A percentile compares a stretch with the other conserved stretches of the same genome.
phyloP scores from a whole-genome alignment of 2,797 vertebrate genomes.

The Microctenopoma lineatum region DNA sequence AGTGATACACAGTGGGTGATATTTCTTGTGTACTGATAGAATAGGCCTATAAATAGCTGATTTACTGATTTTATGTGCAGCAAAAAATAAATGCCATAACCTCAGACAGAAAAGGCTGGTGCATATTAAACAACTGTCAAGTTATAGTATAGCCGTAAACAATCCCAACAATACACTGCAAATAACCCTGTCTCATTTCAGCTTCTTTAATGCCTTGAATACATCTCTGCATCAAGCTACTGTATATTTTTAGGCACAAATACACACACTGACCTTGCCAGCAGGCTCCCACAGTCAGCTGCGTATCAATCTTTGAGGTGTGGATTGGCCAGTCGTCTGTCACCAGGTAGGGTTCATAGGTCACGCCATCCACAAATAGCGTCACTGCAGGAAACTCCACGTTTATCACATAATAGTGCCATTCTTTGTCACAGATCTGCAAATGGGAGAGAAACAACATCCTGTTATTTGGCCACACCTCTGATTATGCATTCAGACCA shows the following conservation, averaged over 20 bases:
- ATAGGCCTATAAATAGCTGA: constrained; percentile 1
- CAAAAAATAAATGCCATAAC: constrained; percentile 24
- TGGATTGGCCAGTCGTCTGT: constrained; percentile 99
- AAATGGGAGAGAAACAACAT: constrained; percentile 27
- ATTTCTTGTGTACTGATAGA: constrained; percentile 12
- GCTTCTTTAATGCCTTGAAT: background rate
- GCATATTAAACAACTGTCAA: constrained; percentile 38
- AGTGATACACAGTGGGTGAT: constrained; percentile 2
- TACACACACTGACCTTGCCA: constrained; percentile 92
- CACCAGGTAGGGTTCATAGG: constrained; percentile 97
- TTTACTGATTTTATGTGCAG: constrained; percentile 30
- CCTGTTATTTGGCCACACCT: constrained; percentile 5
- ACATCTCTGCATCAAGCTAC: background rate
- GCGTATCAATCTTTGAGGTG: constrained; percentile 93
- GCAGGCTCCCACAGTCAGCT: constrained; percentile 96
- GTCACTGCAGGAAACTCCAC: constrained; percentile 96
- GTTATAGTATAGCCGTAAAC: constrained; percentile 35
- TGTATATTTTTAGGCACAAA: constrained; percentile 2
- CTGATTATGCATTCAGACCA: constrained; percentile 22
- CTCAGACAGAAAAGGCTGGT: constrained; percentile 14
- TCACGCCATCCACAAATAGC: constrained; percentile 94
- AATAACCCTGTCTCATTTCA: constrained; percentile 6
- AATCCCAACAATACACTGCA: constrained; percentile 8
- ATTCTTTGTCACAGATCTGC: constrained; percentile 99
- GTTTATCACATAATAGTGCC: constrained; percentile 98